Evolutionary conservation across 2,888 invertebrate species (phyloP).

Genomic region (Sabatieria punctata): DNA sequence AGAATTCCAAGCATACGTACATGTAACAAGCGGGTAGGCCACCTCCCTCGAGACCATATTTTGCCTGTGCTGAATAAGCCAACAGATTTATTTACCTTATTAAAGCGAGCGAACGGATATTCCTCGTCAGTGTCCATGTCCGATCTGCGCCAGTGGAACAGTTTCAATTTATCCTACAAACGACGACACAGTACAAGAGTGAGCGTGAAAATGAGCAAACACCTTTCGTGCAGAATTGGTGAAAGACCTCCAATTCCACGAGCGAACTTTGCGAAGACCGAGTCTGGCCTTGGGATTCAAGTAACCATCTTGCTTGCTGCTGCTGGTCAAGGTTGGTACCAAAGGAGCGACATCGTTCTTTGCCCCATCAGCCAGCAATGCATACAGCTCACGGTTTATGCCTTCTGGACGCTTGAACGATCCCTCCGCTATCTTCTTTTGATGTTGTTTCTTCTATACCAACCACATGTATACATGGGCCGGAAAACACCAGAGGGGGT

Average conservation of each 20-base stretch:
- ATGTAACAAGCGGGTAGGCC: no score
- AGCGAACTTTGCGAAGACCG: constrained; percentile 79
- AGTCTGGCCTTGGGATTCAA: constrained; percentile 84
- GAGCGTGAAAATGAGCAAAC: background rate
- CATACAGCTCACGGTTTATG: constrained; percentile 94
- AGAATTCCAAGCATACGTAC: no score
- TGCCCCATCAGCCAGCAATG: constrained; percentile 77
- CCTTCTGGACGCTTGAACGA: constrained; percentile 44
- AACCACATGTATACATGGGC: no score
- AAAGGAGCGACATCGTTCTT: constrained; percentile 28
- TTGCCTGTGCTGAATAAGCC: no score
- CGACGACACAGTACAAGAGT: constrained; percentile 8
- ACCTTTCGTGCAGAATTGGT: constrained; percentile 73
- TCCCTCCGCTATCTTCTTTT: constrained; percentile 1
- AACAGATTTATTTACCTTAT: constrained; percentile 65
- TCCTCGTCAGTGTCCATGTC: constrained; percentile 66
- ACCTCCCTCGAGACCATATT: no score
- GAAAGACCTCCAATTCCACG: constrained; percentile 94
- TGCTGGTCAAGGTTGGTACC: constrained; percentile 46
- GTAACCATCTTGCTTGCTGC: constrained; percentile 46
- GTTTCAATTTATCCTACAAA: constrained; percentile 56
- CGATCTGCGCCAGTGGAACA: constrained; percentile 81
- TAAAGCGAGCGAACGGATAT: constrained; percentile 94
- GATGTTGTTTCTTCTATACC: no score
- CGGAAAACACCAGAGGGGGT: no score